phyloP scores from a whole-genome alignment of 2,888 invertebrate genomes.

The Trypoxylon attenuatum region DNA sequence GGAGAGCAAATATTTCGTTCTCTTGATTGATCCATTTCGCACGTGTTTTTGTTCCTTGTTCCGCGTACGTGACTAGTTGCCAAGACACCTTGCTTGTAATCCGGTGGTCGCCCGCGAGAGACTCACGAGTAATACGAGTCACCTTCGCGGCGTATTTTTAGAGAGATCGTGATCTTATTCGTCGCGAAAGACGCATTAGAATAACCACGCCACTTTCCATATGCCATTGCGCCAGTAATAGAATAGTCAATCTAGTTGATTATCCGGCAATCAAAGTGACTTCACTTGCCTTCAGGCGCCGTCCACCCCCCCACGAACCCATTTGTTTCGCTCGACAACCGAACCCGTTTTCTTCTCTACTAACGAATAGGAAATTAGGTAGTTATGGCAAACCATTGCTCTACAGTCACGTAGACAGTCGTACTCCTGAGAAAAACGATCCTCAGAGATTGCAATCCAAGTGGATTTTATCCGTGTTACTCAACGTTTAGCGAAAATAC shows the following conservation, averaged over 20 bases:
- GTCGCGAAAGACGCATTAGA: not conserved
- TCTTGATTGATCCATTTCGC: not conserved
- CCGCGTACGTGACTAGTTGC: not conserved
- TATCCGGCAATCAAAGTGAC: no score
- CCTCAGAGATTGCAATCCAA: no score
- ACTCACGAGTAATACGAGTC: not conserved
- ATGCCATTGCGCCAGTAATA: not conserved
- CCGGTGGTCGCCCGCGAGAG: not conserved
- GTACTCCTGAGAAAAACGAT: no score
- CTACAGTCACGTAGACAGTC: slow-evolving; percentile 10
- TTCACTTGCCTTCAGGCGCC: no score
- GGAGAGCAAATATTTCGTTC: no score
- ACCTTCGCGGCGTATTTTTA: not conserved
- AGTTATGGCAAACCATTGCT: slow-evolving; percentile 33
- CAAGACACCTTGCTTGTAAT: not conserved
- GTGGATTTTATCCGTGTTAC: no score
- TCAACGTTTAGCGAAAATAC: no score
- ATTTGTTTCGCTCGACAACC: no score
- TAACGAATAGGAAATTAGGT: slow-evolving; percentile 42
- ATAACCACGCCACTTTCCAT: not conserved
- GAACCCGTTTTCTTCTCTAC: slow-evolving; percentile 3
- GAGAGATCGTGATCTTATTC: no score
- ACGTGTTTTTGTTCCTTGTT: not conserved
- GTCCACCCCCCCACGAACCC: no score
- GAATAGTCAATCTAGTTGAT: no score